Conservation (phyloP, 2,113 vertebrate genomes). For the Aleadryas rufinucha region DNA sequence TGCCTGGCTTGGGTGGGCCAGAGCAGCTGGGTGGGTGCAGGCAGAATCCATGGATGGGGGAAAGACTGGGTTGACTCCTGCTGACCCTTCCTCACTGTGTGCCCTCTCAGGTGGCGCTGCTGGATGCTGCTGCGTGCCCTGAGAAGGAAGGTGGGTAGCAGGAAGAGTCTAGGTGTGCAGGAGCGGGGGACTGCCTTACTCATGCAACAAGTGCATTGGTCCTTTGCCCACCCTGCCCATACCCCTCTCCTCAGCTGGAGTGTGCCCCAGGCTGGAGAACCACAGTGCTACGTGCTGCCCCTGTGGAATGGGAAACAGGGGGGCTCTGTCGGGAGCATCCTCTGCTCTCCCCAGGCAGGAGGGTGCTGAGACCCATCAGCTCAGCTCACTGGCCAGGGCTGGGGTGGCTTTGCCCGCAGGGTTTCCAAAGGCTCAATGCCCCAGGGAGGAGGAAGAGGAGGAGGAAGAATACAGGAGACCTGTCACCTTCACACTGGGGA, state of each 20-base stretch:
- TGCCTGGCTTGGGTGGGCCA: rapidly evolving
- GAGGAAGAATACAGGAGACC: not conserved
- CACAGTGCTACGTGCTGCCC: not conserved
- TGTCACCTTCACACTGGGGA: not conserved
- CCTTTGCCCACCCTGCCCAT: not conserved
- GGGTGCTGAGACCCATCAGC: not conserved
- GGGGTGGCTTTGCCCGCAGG: not conserved
- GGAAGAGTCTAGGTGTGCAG: rapidly evolving
- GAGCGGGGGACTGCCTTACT: not conserved
- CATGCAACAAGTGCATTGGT: rapidly evolving
- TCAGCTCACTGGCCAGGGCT: not conserved
- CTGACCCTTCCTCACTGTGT: not conserved
- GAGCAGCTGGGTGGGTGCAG: not conserved
- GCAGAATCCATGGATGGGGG: not conserved
- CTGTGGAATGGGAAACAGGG: not conserved
- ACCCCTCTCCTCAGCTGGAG: not conserved
- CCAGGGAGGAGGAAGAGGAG: not conserved
- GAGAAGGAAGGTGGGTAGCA: conserved; percentile 39
- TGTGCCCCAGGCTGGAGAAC: not conserved
- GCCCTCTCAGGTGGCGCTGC: not conserved
- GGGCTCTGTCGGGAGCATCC: not conserved
- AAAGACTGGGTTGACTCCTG: not conserved
- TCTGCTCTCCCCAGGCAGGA: not conserved
- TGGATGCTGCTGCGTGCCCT: not conserved
- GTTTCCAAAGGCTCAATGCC: not conserved